These are phyloP conservation scores for Ondatra zibethicus DNA, from an alignment of 2,113 vertebrate genomes.

Conservation along the genomic window DNA sequence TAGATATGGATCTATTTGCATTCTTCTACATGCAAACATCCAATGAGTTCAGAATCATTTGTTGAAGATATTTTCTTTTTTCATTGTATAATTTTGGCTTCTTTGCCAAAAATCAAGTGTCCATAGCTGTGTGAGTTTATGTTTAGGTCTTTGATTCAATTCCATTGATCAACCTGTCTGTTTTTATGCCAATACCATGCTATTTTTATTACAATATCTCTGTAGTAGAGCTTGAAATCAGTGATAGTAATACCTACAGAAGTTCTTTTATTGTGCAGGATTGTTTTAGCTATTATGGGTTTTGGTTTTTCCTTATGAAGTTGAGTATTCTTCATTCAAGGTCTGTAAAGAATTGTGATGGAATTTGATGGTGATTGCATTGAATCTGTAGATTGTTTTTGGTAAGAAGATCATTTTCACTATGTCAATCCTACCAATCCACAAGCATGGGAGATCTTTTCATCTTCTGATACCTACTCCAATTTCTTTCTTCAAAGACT, in stretches of 20 bases:
- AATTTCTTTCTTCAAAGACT: neutral
- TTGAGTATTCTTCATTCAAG: neutral
- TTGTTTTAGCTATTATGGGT: neutral
- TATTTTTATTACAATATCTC: neutral
- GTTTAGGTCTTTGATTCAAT: neutral
- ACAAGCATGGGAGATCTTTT: neutral
- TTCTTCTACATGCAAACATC: neutral
- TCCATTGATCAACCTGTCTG: neutral
- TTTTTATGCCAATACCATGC: neutral
- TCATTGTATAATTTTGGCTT: neutral
- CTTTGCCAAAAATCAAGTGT: neutral
- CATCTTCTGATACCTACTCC: no score
- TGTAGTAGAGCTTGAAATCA: neutral
- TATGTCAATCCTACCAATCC: neutral
- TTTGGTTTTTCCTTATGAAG: neutral
- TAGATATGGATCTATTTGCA: neutral
- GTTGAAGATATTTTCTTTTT: neutral
- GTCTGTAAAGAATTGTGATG: neutral
- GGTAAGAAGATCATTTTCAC: neutral
- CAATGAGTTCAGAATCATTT: neutral
- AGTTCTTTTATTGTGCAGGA: neutral
- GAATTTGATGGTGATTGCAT: neutral
- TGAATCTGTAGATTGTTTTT: neutral
- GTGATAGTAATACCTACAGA: neutral
- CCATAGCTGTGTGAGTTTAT: neutral